Conservation (phyloP, 2,113 vertebrate species). For the Thomomys bottae region DNA sequence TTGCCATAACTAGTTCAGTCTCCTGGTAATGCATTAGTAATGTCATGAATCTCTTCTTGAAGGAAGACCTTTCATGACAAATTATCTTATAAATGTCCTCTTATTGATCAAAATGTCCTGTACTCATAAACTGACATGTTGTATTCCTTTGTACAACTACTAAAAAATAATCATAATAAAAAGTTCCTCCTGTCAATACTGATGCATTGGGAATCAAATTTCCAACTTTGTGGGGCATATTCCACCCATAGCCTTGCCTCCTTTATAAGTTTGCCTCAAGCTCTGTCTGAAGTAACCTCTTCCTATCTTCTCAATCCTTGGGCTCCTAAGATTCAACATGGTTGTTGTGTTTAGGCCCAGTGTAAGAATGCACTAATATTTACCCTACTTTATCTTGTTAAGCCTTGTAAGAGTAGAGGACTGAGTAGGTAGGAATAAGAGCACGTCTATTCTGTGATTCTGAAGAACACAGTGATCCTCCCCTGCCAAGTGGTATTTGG, state of each 20-base stretch:
- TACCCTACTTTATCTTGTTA: background rate
- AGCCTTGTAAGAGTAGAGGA: constrained; percentile 30
- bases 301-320: background rate
- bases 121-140: too few species aligned
- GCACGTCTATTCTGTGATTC: background rate
- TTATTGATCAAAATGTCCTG: too few species aligned
- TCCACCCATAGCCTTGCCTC: background rate
- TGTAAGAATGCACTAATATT: background rate
- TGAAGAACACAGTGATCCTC: background rate
- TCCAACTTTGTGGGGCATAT: background rate
- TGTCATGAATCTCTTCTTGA: background rate
- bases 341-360: background rate
- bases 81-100: background rate
- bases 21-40: background rate
- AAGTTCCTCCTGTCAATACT: background rate
- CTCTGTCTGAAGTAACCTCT: background rate
- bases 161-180: background rate
- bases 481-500: background rate
- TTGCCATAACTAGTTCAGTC: background rate
- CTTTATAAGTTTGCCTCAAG: constrained; percentile 21
- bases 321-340: background rate
- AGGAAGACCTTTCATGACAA: background rate
- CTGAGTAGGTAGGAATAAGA: background rate
- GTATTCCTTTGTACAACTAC: too few species aligned
- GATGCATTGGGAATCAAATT: background rate